phyloP scores from a whole-genome alignment of 2,888 invertebrate species.

The Thymelicus acteon region DNA sequence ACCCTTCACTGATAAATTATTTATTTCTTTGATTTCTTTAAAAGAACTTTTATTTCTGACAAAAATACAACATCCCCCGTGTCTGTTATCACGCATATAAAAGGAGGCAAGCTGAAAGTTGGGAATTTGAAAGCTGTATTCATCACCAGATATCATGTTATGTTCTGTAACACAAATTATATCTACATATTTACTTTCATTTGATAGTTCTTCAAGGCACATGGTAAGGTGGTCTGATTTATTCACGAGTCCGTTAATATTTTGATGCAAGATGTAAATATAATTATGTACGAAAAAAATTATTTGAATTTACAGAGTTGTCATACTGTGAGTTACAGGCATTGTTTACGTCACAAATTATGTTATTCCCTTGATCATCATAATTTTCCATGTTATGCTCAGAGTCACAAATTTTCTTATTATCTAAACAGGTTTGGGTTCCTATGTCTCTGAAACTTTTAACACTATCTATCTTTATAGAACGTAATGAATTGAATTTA shows the following conservation, averaged over 20 bases:
- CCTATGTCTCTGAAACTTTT: slow-evolving; percentile 1
- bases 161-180: slow-evolving; percentile 7
- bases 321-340: too few species aligned
- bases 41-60: background rate
- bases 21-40: slow-evolving; percentile 4
- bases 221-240: slow-evolving; percentile 1
- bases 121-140: background rate
- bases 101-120: background rate
- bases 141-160: slow-evolving; percentile 7
- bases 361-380: too few species aligned
- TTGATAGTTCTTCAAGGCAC: background rate
- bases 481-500: background rate
- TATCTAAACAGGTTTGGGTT: background rate
- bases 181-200: background rate
- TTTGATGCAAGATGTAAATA: slow-evolving; percentile 15
- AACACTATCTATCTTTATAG: background rate
- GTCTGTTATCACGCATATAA: slow-evolving; percentile 7
- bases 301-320: background rate
- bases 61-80: slow-evolving; percentile 13
- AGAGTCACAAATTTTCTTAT: too few species aligned
- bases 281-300: slow-evolving; percentile 15
- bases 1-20: background rate
- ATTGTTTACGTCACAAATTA: too few species aligned
- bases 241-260: slow-evolving; percentile 9
- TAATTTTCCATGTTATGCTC: too few species aligned